Evolutionary conservation across 2,113 vertebrate species (phyloP).

Genomic region (Spea multiplicata): DNA sequence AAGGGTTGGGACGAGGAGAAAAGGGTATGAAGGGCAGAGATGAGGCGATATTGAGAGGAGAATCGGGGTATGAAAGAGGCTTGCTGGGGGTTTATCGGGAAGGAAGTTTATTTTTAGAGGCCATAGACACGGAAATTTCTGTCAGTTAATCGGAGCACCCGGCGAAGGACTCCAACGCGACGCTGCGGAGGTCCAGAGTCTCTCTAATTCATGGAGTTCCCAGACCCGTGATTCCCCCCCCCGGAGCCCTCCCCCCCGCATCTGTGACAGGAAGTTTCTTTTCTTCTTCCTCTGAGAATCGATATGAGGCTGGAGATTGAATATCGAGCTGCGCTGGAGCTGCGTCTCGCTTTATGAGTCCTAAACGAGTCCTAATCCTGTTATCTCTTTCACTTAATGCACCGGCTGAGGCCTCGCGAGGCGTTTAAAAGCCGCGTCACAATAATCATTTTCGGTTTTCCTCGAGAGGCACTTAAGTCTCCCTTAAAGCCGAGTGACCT

Average conservation of each 20-base stretch:
- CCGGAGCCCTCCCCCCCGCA: not conserved
- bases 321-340: constrained; percentile 35
- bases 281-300: no score
- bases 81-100: no score
- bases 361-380: constrained; percentile 52
- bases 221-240: no score
- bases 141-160: no score
- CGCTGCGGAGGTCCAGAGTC: no score
- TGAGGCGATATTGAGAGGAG: no score
- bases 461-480: constrained; percentile 49
- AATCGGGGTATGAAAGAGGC: no score
- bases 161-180: no score
- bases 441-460: constrained; percentile 45
- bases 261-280: not conserved
- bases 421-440: constrained; percentile 45
- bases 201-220: not conserved
- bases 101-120: no score
- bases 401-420: constrained; percentile 29
- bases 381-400: constrained; percentile 51
- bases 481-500: constrained; percentile 42
- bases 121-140: no score
- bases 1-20: no score
- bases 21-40: no score
- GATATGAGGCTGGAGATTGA: constrained; percentile 51
- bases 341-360: constrained; percentile 48